Percentiles rank a stretch among this genome's conserved stretches.
phyloP scores from a whole-genome alignment of 37 sponge, comb jelly and placozoan species.

The Halichondria panicea region DNA sequence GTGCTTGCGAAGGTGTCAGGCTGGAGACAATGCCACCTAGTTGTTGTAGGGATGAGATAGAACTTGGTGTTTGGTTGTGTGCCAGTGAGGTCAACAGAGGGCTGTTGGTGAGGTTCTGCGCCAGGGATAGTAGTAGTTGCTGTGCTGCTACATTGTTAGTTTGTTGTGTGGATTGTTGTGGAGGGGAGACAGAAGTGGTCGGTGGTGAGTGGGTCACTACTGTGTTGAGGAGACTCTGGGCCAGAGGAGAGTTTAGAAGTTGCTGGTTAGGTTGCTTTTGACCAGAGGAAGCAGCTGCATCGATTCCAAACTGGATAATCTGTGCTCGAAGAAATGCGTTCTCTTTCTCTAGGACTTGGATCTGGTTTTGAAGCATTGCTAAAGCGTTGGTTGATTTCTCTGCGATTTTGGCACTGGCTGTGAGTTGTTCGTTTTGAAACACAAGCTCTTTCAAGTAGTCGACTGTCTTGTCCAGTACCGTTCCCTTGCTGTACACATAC shows the following conservation, averaged over 20 bases:
- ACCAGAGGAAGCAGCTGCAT: constrained; percentile 39
- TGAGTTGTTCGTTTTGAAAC: constrained; percentile 55
- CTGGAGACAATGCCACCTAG: too few relatives aligned
- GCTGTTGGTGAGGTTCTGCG: constrained; percentile 54
- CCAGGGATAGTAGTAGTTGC: constrained; percentile 63
- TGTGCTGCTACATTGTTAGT: constrained; percentile 25
- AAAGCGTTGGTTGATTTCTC: constrained; percentile 74
- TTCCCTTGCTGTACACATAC: constrained; percentile 82
- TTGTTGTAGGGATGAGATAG: too few relatives aligned
- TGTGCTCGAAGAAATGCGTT: constrained; percentile 75
- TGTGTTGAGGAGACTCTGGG: constrained; percentile 51
- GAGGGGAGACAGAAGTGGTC: background rate
- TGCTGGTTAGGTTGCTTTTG: constrained; percentile 5
- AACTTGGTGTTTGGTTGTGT: too few relatives aligned
- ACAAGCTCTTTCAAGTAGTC: constrained; percentile 70
- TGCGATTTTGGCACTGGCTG: constrained; percentile 44
- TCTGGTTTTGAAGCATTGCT: constrained; percentile 67
- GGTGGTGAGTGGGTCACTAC: constrained; percentile 10
- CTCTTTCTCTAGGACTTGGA: constrained; percentile 80
- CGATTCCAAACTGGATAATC: constrained; percentile 76
- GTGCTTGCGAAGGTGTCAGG: too few relatives aligned
- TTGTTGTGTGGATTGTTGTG: background rate
- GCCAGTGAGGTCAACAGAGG: constrained; percentile 53
- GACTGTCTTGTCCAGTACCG: constrained; percentile 78
- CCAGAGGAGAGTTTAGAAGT: constrained; percentile 28